Evolutionary conservation across 1,140 invertebrate species (phyloP), one percentile per base, ranked within the genome.

Genomic region (Hetaerina americana): DNA sequence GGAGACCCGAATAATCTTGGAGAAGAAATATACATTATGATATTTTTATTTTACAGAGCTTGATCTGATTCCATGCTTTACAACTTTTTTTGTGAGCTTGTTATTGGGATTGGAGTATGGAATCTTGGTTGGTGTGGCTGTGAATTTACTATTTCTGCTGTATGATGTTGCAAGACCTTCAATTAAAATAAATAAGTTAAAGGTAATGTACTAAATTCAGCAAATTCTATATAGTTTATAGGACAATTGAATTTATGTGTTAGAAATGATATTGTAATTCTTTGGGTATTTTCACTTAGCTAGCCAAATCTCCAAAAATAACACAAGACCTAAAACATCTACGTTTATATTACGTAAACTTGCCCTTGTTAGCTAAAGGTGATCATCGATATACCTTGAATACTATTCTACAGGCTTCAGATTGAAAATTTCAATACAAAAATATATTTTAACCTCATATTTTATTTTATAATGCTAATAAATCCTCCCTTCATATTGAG

Each of bases 61-160:
- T 10, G 90, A 91, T 78, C 77, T 91, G 5, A 78, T 91, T 66
- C 86, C 87, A 22, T 82, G 87, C 69, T 76, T 83, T n/a, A 79
- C 85, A 5, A 90, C 89, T 3, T 84, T 91, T 71, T 72, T 90
- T 5, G 79, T 80, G 31, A 90, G 87, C 72, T 76, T 91, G 26
- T 78, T 84, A 26, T 76, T 87, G 25, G 87, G 88, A 72, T 78
- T 90, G n/a, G 88, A 92, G 79, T 89, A 87, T 78, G 91, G 91
- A 18, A 91, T 92, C 77, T 77, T 91, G 2, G 82, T 87, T 72
- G 91, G 90, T 5, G 87, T 90, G 70, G 82, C 78, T 5, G 79
- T 87, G 22, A 90, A 90, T 77, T 75, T 92, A 18, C 73, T 88
- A 1, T 83, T 90, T 72, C 78, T 92, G 49, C 79, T 92, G 26